Conservation (phyloP, 2,888 invertebrate genomes). For the Dryobotodes eremita region DNA sequence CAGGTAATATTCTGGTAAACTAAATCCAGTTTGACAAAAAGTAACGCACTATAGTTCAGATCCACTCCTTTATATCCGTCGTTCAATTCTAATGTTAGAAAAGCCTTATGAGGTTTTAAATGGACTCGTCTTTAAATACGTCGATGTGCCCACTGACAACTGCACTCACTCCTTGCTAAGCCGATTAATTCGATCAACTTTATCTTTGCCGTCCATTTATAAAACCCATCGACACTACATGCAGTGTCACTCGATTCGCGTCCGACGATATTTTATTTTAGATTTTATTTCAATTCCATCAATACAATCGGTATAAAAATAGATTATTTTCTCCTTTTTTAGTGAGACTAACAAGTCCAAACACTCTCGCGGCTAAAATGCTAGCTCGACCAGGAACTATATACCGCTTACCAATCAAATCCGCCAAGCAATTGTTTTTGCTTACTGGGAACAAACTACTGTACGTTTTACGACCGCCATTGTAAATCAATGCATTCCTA, state of each 20-base stretch:
- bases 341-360: slow-evolving; percentile 48
- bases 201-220: slow-evolving; percentile 60
- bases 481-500: slow-evolving; percentile 57
- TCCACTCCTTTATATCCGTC: background rate
- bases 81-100: slow-evolving; percentile 14
- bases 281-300: slow-evolving; percentile 57
- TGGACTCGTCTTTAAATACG: slow-evolving; percentile 35
- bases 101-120: slow-evolving; percentile 31
- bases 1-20: background rate
- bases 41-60: background rate
- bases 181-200: slow-evolving; percentile 67
- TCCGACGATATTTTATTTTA: slow-evolving; percentile 57
- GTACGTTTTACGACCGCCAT: slow-evolving; percentile 48
- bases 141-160: slow-evolving; percentile 46
- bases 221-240: slow-evolving; percentile 44
- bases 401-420: slow-evolving; percentile 57
- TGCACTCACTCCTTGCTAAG: slow-evolving; percentile 48
- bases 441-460: slow-evolving; percentile 45
- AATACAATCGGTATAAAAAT: slow-evolving; percentile 51
- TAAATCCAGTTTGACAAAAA: background rate
- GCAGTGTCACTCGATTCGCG: slow-evolving; percentile 40
- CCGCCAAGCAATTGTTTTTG: slow-evolving; percentile 54
- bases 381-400: slow-evolving; percentile 51
- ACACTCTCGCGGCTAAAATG: slow-evolving; percentile 35
- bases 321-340: slow-evolving; percentile 52